Base-by-base conservation (phyloP, 2,888 invertebrate species). In the Acronicta psi region DNA sequence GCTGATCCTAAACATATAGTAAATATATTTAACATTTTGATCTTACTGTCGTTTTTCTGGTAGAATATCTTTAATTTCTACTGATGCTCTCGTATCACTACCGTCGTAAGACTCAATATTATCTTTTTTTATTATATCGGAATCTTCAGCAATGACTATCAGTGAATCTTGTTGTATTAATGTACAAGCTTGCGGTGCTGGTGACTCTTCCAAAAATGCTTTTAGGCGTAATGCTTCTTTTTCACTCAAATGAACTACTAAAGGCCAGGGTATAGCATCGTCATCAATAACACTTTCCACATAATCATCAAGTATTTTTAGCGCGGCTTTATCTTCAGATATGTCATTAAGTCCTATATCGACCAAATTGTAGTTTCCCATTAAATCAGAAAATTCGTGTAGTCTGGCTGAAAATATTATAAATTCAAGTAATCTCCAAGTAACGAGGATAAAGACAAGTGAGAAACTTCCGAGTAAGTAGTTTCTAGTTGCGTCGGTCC, bases 381-480 rank as follows among this genome's bases (percentile, higher is more conserved):
- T 90, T 53, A 90, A 75, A 72, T 86, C 79, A 7, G 86, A 86
- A 61, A 92, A 89, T 62, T 92, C 90, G 18, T 85, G 79, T 20
- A 91, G 80, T 70, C 89, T 92, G 2, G 90, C 90, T 76, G 91
- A 86, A 83, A 91, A 91, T 55, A 69, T 75, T 13, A 91, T 74
- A 69, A 80, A 86, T 40, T 91, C 91, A 47, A 83, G 62, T 44
- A 91, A 61, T 69, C 92, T 85, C 70, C 85, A 79, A 17, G 70
- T 76, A 0, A 90, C 83, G 2, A 92, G 61, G 2, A 86, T 18
- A 40, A 85, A 88, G 71, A 91, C 90, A 37, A 93, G 58, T 8
- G 91, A 91, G 47, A 92, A 83, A 2, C 77, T 80, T 10, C 85
- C 89, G 1, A 92, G 82, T 17, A 91, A 75, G 59, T 86, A 89